A percentile compares a stretch with the other conserved stretches of the same genome.
These are phyloP conservation scores for Tenualosa thibaudeaui DNA, from an alignment of 2,797 vertebrate genomes.

Conservation along the genomic window DNA sequence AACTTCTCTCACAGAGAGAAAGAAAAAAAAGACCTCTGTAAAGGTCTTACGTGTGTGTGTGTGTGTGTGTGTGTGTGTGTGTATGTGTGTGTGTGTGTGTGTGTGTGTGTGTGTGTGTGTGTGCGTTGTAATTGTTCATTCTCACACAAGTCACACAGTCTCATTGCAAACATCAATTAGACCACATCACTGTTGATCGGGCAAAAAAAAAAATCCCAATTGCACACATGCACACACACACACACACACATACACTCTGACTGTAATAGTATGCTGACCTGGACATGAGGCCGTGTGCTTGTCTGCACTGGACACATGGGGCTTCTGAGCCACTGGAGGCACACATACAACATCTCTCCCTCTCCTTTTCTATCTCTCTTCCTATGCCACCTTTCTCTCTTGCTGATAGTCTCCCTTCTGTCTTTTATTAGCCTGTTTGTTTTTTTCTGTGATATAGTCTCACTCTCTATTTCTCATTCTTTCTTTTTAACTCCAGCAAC, in stretches of 20 bases:
- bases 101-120: not conserved
- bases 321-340: not conserved
- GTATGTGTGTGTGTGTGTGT: not conserved
- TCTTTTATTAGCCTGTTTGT: not conserved
- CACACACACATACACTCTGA: conserved; percentile 57
- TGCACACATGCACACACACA: conserved; percentile 41
- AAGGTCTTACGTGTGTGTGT: not conserved
- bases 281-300: not conserved
- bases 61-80: no score
- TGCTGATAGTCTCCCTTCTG: no score
- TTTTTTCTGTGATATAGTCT: not conserved
- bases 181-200: not conserved
- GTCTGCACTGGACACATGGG: conserved; percentile 63
- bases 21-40: no score
- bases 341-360: not conserved
- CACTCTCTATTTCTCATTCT: not conserved
- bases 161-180: not conserved
- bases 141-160: no score
- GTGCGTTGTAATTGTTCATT: not conserved
- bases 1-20: no score
- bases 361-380: conserved; percentile 43
- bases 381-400: no score
- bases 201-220: not conserved
- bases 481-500: no score
- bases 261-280: conserved; percentile 68